Percentiles rank a stretch among this genome's conserved stretches.
These are phyloP conservation scores for Thereva unica DNA, from an alignment of 2,888 invertebrate genomes.

Conservation along the genomic window DNA sequence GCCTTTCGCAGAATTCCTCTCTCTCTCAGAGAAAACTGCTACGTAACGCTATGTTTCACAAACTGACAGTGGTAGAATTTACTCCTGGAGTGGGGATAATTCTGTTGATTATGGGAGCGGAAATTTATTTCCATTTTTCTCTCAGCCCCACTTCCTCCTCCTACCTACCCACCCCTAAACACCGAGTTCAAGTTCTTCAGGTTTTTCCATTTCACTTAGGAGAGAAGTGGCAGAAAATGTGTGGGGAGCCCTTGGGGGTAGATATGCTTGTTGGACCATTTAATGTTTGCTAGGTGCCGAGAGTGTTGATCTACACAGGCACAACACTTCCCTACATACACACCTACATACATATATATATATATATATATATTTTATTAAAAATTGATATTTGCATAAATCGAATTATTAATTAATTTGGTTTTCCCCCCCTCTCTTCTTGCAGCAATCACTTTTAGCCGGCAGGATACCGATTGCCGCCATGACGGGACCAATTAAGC, in stretches of 20 bases:
- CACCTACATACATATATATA: neutral
- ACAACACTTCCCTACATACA: too few relatives aligned
- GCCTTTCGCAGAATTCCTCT: too few relatives aligned
- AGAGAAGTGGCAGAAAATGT: too few relatives aligned
- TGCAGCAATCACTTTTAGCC: constrained; percentile 56
- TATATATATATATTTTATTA: neutral
- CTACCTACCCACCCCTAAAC: too few relatives aligned
- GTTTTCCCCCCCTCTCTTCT: constrained; percentile 10
- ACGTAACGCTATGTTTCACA: too few relatives aligned
- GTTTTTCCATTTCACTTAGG: too few relatives aligned
- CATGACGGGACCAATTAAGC: constrained; percentile 65
- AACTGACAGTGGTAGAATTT: too few relatives aligned
- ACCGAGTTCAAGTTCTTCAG: too few relatives aligned
- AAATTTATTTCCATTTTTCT: constrained; percentile 36
- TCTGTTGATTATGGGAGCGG: constrained; percentile 36
- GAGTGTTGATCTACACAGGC: neutral
- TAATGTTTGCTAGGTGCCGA: neutral
- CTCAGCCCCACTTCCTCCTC: neutral
- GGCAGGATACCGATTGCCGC: constrained; percentile 59
- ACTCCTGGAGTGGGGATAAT: constrained; percentile 26
- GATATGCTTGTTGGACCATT: neutral
- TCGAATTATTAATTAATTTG: constrained; percentile 9
- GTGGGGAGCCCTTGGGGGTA: neutral
- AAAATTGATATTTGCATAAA: neutral
- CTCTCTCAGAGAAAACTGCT: too few relatives aligned